Evolutionary conservation across 2,113 vertebrate genomes (phyloP).

Genomic region (Siphamia tubifer): DNA sequence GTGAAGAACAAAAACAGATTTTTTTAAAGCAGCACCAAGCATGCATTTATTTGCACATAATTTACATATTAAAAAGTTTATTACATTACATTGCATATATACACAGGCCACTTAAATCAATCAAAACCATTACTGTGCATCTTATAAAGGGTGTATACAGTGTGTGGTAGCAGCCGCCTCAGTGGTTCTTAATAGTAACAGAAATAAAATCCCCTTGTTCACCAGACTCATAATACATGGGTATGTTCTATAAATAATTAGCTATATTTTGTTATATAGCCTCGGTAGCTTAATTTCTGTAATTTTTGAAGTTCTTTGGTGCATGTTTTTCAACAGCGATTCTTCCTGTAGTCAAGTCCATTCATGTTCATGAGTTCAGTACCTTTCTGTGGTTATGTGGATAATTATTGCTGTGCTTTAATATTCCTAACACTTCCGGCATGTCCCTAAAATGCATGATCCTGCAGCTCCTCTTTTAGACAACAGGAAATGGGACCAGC

Average conservation of each 20-base stretch:
- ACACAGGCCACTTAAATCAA: no score
- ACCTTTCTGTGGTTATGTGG: background rate
- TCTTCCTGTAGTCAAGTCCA: background rate
- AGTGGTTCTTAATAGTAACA: background rate
- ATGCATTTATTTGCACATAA: slow-evolving; percentile 3
- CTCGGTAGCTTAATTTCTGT: background rate
- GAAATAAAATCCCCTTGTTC: background rate
- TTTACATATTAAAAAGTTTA: background rate
- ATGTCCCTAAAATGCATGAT: background rate
- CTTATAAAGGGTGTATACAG: no score
- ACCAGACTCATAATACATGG: background rate
- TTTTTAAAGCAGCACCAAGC: background rate
- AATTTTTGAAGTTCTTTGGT: background rate
- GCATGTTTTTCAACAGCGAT: background rate
- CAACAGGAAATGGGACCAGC: background rate
- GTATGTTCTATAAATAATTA: background rate
- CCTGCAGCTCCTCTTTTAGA: slow-evolving; percentile 7
- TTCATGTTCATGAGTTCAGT: background rate
- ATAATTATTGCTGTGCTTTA: background rate
- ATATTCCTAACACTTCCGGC: slow-evolving; percentile 3
- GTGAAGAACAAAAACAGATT: background rate
- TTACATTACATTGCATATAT: no score
- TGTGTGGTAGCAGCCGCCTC: background rate
- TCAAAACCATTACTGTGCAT: no score
- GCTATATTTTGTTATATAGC: background rate